Evolutionary conservation across 1,140 invertebrate genomes (phyloP), one percentile per base, ranked within the genome.

Genomic region (Heliconius himera): DNA sequence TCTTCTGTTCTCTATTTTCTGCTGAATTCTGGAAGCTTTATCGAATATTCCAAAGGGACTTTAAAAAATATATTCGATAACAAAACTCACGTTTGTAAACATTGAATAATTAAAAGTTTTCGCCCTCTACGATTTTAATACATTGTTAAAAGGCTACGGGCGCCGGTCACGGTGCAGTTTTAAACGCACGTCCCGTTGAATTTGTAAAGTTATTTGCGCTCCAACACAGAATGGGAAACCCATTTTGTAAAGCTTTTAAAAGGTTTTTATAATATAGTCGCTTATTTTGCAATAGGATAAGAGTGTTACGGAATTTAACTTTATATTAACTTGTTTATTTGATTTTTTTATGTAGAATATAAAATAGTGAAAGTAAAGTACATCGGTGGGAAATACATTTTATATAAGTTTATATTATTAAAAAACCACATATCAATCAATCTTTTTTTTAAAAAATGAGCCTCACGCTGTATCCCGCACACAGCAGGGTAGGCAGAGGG

Each of bases 61-160:
- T 22, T 8, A 56, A 66, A 29, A 1, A 13, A 1, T 66, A 66
- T 9, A 29, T 66, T 66, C 26, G 22, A 16, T 66, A 16, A 4
- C 29, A 66, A 66, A 66, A 29, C 22, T 66, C 11, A 66, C 60
- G 60, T 66, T 66, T 66, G 60, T 66, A 66, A 29, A 66, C 60
- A 66, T 66, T 66, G 60, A 76, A 76, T 76, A 76, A 76, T 76
- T 76, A 76, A 76, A 76, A 70, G 74, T 76, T 41, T 18, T 41
- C 56, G 60, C 38, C 36, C 60, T 70, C 36, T 66, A 76, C 36
- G 41, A 9, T 76, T 76, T 76, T 60, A 76, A 76, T 70, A 76
- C 74, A 70, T 70, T 76, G 74, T 76, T 49, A 66, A 29, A 60
- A 49, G 46, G 60, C 46, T 70, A 76, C 56, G 60, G 60, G 74